Conservation (phyloP, 2,888 invertebrate genomes). For the Furcula furcula region DNA sequence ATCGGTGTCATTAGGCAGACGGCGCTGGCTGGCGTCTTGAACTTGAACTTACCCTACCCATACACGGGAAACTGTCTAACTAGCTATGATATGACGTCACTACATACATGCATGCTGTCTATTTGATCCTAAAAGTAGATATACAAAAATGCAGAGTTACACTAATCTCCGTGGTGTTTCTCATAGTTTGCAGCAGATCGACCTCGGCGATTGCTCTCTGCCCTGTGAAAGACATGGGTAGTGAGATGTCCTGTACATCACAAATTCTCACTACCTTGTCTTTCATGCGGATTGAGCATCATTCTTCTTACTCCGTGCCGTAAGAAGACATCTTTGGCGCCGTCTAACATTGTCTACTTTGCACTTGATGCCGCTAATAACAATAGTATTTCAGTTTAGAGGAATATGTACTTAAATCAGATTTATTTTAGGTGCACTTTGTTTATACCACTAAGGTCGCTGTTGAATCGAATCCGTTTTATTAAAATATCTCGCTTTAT, state of each 20-base stretch:
- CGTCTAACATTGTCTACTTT: too few relatives aligned
- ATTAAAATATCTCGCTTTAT: too few relatives aligned
- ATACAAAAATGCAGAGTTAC: constrained; percentile 17
- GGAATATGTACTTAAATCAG: too few relatives aligned
- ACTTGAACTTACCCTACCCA: too few relatives aligned
- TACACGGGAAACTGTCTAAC: too few relatives aligned
- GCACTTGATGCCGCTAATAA: too few relatives aligned
- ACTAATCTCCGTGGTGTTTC: constrained; percentile 11
- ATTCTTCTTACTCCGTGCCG: constrained; percentile 29
- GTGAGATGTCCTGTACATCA: constrained; percentile 91
- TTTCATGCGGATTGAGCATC: constrained; percentile 90
- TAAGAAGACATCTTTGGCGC: constrained; percentile 16
- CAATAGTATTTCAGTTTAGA: too few relatives aligned
- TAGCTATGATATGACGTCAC: constrained; percentile 15
- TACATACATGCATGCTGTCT: constrained; percentile 6
- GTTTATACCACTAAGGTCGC: not conserved
- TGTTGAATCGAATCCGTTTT: not conserved
- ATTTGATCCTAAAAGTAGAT: too few relatives aligned
- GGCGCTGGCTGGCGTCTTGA: too few relatives aligned
- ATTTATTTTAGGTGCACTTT: not conserved
- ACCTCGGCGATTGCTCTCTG: constrained; percentile 59
- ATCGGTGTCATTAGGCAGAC: too few relatives aligned
- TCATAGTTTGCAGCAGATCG: constrained; percentile 6
- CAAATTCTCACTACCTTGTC: constrained; percentile 97
- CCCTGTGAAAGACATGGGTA: constrained; percentile 98